Base-by-base conservation (phyloP, 2,797 vertebrate species). In the Diceros bicornis region DNA sequence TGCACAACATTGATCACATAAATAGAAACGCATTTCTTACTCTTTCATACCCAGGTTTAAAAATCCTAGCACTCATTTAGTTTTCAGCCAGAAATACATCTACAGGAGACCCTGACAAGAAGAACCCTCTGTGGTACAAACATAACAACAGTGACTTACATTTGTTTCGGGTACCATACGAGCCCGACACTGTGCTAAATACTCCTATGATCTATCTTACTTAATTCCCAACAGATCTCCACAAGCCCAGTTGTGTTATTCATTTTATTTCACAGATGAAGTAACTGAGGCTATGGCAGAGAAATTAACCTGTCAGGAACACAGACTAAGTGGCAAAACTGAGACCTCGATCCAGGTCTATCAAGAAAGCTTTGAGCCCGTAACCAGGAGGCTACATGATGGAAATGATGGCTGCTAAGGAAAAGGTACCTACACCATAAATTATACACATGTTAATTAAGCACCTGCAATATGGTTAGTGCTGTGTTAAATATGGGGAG, bases 301-400 rank as follows among this genome's bases (percentile, higher is more conserved):
- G 10, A 8, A 27, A 23, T 55, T 7, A 59, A 59, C 52, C 27
- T 20, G 8, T 66, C 82, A 81, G 81, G 64, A 32, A 41, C n/a
- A 41, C 29, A 64, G 7, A 14, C 6, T 6, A n/a, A 27, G 25
- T 25, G 50, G 11, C 27, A 74, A 50, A 18, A 10, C 0, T 14
- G 81, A 47, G 64, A 44, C 66, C 55, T 6, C 9, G 6, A 59
- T 55, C 13, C 72, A 32, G 47, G 41, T 12, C 29, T 61, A 29
- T 2, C 29, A 8, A 27, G 78, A 34, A 37, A 8, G 10, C 37
- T 47, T 8, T 55, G 13, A 10, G 52, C 44, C 61, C 32, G 21
- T 34, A 25, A n/a, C 34, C 41, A 25, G 68, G 5, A n/a, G 72
- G 66, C n/a, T 44, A 11, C 7, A 6, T 0, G 2, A 29, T 9